Evolutionary conservation across 2,113 vertebrate species (phyloP), one percentile per base, ranked within the genome.

Genomic region (Myotis davidii): DNA sequence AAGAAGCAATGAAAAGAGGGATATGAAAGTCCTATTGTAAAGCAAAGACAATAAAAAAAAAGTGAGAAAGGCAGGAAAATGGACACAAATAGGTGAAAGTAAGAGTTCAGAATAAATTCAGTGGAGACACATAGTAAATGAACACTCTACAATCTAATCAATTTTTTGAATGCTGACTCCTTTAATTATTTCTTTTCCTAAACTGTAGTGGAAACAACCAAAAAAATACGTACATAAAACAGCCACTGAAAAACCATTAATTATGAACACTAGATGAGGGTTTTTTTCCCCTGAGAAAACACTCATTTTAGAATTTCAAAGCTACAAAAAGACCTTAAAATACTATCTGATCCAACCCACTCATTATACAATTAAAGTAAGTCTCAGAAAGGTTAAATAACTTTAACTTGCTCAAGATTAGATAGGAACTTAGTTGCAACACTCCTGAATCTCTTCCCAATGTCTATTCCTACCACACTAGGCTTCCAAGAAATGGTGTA

Each of bases 301-400:
- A 85, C 14, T 76, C 81, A 59, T 72, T 70, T 94, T 85, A 77
- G 29, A 92, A 87, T 83, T 87, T 83, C 45, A 65, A 64, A 74
- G 34, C 67, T 70, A 39, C 48, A 67, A 77, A 90, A 37, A 81
- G 54, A 73, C 18, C 21, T 73, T 52, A 93, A 83, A 54, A 81
- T 32, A 87, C 82, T 73, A 84, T 27, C 37, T 78, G 67, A 84
- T 32, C 52, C 21, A 59, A 90, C 16, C 25, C 16, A 70, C 32
- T 59, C 59, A 69, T 88, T 88, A 91, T 61, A 78, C 21, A 83
- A 70, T 39, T 93, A 83, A 84, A 88, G 45, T 20, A 73, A 96
- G 70, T 52, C 48, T 85, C 34, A 12, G 65, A 34, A 86, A 73
- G 70, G 45, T 21, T 90, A 64, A 93, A 16, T 52, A 70, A 85